Percentiles rank a stretch among this genome's conserved stretches.
Evolutionary conservation across 2,113 vertebrate genomes (phyloP).

Genomic region (Dasyprocta punctata): DNA sequence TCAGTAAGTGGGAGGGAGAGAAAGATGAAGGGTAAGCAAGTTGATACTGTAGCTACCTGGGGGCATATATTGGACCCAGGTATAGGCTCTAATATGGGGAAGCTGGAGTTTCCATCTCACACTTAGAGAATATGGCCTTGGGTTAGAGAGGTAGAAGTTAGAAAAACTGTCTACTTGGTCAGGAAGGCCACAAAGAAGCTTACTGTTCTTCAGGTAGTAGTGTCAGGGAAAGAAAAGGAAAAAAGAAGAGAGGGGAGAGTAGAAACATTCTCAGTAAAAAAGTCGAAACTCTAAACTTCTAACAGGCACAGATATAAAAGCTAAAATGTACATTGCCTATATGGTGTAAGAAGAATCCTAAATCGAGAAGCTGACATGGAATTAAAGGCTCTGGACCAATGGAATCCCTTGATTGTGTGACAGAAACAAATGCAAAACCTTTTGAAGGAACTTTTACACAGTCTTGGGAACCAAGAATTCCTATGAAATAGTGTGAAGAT

Average conservation of each 20-base stretch:
- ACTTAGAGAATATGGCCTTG: background rate
- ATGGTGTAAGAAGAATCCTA: constrained; percentile 20
- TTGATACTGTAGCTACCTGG: background rate
- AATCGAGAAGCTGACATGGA: background rate
- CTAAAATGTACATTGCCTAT: background rate
- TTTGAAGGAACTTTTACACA: background rate
- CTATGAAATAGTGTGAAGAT: background rate
- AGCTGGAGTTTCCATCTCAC: constrained; percentile 28
- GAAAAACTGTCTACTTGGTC: constrained; percentile 36
- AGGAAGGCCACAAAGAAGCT: background rate
- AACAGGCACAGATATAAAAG: background rate
- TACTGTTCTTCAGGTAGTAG: constrained; percentile 1
- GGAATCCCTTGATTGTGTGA: constrained; percentile 1
- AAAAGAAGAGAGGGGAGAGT: background rate
- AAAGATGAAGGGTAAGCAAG: background rate
- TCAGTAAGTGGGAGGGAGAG: background rate
- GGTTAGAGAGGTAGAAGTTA: constrained; percentile 31
- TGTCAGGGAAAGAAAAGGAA: background rate
- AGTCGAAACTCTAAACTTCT: constrained; percentile 33
- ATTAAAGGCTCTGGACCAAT: background rate
- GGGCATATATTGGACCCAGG: background rate
- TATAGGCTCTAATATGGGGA: background rate
- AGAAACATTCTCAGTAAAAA: background rate
- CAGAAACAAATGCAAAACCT: constrained; percentile 18
- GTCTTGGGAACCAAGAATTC: background rate